Percentiles rank a stretch among this genome's conserved stretches.
Conservation (phyloP, 2,113 vertebrate species). For the Phaethornis superciliosus region DNA sequence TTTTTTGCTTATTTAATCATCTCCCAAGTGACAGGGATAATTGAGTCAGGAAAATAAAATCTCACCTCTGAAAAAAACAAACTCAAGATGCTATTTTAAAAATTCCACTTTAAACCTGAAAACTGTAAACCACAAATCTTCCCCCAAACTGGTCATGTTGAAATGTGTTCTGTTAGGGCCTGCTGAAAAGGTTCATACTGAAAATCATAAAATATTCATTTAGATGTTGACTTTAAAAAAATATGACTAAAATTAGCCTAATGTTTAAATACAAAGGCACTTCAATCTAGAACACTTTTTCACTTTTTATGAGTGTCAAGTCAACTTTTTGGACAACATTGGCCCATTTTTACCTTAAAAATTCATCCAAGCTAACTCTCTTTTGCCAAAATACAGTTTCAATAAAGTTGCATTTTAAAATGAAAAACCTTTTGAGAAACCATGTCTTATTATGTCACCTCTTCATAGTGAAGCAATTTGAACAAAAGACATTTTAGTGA, state of each 20-base stretch:
- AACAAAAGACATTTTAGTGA: not conserved
- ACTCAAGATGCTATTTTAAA: not conserved
- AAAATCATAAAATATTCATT: conserved; percentile 44
- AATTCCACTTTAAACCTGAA: not conserved
- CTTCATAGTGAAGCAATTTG: not conserved
- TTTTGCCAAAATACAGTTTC: not conserved
- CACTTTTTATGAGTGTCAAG: not conserved
- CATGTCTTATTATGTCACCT: not conserved
- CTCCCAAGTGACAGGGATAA: not conserved
- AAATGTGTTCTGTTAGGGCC: not conserved
- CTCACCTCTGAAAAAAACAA: not conserved
- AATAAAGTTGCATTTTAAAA: not conserved
- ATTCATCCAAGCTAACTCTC: not conserved
- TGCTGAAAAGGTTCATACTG: not conserved
- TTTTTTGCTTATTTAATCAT: not conserved
- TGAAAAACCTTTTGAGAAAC: not conserved
- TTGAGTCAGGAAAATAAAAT: not conserved
- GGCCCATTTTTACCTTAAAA: conserved; percentile 18
- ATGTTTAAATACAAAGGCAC: conserved; percentile 37
- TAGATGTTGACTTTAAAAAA: conserved; percentile 2
- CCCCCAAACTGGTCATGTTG: not conserved
- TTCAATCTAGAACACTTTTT: conserved; percentile 24
- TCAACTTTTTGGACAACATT: not conserved
- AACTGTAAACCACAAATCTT: not conserved
- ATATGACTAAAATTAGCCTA: conserved; percentile 1